Evolutionary conservation across 1,140 invertebrate genomes (phyloP).

Genomic region (Catajapyx aquilonaris): DNA sequence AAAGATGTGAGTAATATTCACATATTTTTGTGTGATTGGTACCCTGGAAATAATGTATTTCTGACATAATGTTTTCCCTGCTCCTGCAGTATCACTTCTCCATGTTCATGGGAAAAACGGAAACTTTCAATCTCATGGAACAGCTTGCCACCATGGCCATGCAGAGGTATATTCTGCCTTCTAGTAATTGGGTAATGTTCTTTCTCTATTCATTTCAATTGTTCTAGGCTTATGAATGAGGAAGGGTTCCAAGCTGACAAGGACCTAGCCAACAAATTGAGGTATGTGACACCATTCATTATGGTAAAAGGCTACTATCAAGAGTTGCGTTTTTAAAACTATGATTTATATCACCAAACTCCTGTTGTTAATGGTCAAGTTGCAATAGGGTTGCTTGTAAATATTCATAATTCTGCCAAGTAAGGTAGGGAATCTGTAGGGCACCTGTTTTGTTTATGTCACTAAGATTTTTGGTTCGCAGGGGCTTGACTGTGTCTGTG

Average conservation of each 20-base stretch:
- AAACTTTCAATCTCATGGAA: constrained; percentile 80
- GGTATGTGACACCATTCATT: constrained; percentile 23
- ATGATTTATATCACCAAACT: not conserved
- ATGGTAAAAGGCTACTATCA: not conserved
- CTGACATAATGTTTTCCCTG: constrained; percentile 11
- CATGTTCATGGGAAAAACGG: constrained; percentile 68
- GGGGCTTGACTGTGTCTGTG: no score
- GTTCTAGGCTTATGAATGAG: constrained; percentile 54
- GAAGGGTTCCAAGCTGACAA: constrained; percentile 69
- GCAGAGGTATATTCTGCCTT: constrained; percentile 44
- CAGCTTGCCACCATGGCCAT: constrained; percentile 93
- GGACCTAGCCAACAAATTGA: constrained; percentile 55
- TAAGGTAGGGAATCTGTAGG: no score
- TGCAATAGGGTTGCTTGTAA: constrained; percentile 4
- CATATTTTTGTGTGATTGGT: not conserved
- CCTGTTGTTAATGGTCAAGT: not conserved
- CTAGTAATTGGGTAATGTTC: constrained; percentile 18
- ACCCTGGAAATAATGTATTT: constrained; percentile 2
- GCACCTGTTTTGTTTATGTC: constrained; percentile 5
- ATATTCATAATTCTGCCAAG: constrained; percentile 6
- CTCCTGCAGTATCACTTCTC: constrained; percentile 62
- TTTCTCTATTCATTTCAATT: constrained; percentile 7
- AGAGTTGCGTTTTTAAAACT: not conserved
- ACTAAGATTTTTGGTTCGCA: constrained; percentile 3
- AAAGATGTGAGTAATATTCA: constrained; percentile 28